Conservation (phyloP, 1,140 invertebrate genomes). For the Amyelois transitella region DNA sequence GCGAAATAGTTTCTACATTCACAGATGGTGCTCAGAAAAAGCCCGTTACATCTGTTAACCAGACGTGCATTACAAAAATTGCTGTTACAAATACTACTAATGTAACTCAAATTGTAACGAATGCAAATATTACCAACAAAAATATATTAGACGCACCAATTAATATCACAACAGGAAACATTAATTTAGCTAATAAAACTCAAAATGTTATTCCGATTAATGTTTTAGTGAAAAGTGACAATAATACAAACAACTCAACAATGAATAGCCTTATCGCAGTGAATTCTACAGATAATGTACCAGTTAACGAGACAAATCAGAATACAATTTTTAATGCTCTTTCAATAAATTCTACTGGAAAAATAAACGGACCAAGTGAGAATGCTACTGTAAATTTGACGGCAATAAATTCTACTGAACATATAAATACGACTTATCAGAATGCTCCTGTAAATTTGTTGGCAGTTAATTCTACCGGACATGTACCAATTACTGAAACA, state of each 20-base stretch:
- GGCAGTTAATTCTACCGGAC: background rate
- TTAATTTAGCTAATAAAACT: background rate
- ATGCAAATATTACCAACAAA: background rate
- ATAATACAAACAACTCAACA: no score
- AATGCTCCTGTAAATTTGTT: background rate
- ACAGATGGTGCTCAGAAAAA: constrained; percentile 26
- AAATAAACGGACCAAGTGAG: no score
- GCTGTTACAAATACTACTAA: constrained; percentile 12
- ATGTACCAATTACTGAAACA: background rate
- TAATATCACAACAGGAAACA: background rate
- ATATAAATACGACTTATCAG: background rate
- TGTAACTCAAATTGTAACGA: background rate
- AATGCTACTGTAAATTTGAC: no score
- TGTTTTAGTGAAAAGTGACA: background rate
- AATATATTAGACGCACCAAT: background rate
- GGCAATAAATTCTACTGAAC: background rate
- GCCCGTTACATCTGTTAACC: background rate
- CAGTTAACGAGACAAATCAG: no score
- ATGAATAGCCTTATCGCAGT: no score
- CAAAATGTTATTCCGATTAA: background rate
- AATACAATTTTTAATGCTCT: no score
- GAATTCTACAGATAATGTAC: no score
- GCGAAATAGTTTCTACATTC: constrained; percentile 65
- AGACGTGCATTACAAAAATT: no score
- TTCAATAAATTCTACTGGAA: no score